Conservation (phyloP, 2,888 invertebrate species). For the Dastarcus helophoroides region DNA sequence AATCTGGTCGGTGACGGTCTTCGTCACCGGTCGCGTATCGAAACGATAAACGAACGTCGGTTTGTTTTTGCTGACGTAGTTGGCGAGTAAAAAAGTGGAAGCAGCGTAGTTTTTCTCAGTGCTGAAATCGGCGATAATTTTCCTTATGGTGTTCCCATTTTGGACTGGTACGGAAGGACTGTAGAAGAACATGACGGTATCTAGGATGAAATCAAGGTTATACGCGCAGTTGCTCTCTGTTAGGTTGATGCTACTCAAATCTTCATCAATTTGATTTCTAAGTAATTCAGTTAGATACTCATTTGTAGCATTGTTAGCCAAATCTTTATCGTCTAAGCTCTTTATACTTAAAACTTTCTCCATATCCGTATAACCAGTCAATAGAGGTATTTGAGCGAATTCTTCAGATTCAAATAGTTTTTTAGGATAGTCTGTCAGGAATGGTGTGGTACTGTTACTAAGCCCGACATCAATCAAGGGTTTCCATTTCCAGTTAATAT, state of each 20-base stretch:
- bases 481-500: constrained; percentile 59
- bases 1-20: constrained; percentile 50
- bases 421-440: constrained; percentile 56
- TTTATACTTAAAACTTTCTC: constrained; percentile 57
- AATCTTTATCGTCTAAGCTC: constrained; percentile 43
- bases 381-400: constrained; percentile 55
- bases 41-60: constrained; percentile 64
- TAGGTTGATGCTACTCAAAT: constrained; percentile 45
- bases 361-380: constrained; percentile 66
- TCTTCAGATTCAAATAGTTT: constrained; percentile 49
- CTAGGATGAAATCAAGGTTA: constrained; percentile 55
- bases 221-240: constrained; percentile 41
- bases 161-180: constrained; percentile 49
- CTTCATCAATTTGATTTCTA: constrained; percentile 23
- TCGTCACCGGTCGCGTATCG: constrained; percentile 59
- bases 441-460: constrained; percentile 52
- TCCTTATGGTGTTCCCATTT: constrained; percentile 49
- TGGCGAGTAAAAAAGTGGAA: constrained; percentile 57
- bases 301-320: constrained; percentile 47
- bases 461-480: constrained; percentile 64
- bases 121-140: constrained; percentile 57
- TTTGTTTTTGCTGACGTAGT: constrained; percentile 45
- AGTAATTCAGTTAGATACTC: constrained; percentile 38
- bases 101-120: constrained; percentile 60
- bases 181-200: constrained; percentile 68